phyloP scores from a whole-genome alignment of 2,888 invertebrate species.

The Tenthredo amoena region DNA sequence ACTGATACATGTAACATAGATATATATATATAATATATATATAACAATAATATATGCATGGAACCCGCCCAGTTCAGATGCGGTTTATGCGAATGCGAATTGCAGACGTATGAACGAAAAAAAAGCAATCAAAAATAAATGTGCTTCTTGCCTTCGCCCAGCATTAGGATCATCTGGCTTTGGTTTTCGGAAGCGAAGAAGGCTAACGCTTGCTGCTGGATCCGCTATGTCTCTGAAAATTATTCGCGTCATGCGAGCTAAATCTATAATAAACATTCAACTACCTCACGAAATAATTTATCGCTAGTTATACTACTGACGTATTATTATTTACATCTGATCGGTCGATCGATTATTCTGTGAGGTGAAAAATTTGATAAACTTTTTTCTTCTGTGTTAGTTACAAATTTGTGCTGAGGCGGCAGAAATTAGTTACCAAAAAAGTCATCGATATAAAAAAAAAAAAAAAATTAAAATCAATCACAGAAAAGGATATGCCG shows the following conservation, averaged over 20 bases:
- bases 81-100: neutral
- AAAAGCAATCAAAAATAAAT: slow-evolving; percentile 63
- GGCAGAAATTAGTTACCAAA: slow-evolving; percentile 1
- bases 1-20: neutral
- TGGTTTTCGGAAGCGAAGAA: slow-evolving; percentile 75
- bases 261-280: slow-evolving; percentile 40
- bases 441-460: neutral
- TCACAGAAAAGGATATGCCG: neutral
- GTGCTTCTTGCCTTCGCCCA: slow-evolving; percentile 75
- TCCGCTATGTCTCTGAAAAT: slow-evolving; percentile 76
- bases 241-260: slow-evolving; percentile 54
- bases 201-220: slow-evolving; percentile 74
- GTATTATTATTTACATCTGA: neutral
- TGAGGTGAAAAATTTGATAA: neutral
- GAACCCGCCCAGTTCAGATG: slow-evolving; percentile 22
- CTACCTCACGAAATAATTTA: neutral
- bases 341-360: neutral
- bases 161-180: slow-evolving; percentile 70
- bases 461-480: neutral
- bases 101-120: slow-evolving; percentile 42
- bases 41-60: neutral
- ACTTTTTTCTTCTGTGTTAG: slow-evolving; percentile 11
- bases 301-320: neutral
- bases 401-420: slow-evolving; percentile 41
- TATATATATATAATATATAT: too few species aligned